Evolutionary conservation across 2,797 vertebrate genomes (phyloP).

Genomic region (Darevskia nairensis): DNA sequence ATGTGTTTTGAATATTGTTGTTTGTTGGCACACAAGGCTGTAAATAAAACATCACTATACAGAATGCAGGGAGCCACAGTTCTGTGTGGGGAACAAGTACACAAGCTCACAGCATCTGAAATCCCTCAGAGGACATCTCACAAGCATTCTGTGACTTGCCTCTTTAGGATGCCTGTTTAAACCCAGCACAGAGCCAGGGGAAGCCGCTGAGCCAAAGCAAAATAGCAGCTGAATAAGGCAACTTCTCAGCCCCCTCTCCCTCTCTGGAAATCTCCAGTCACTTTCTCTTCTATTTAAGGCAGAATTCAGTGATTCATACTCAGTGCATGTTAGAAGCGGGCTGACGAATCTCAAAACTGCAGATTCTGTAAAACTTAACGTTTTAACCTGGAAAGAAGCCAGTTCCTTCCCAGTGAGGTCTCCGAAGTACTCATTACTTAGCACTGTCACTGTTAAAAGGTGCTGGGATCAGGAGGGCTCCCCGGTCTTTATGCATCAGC

Average conservation of each 20-base stretch:
- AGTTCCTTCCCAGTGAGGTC: not conserved
- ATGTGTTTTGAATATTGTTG: no score
- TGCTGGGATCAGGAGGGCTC: not conserved
- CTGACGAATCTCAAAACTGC: slow-evolving; percentile 6
- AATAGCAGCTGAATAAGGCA: slow-evolving; percentile 25
- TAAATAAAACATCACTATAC: no score
- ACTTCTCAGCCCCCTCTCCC: not conserved
- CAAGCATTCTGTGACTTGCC: not conserved
- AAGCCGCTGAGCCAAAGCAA: not conserved
- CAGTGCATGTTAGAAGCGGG: not conserved
- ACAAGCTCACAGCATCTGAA: not conserved
- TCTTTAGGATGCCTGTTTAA: slow-evolving; percentile 7
- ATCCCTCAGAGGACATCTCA: not conserved
- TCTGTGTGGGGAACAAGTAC: no score
- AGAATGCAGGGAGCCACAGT: no score
- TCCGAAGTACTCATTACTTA: not conserved
- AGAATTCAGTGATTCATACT: slow-evolving; percentile 34
- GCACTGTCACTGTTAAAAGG: not conserved
- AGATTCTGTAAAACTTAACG: not conserved
- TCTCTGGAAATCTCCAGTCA: slow-evolving; percentile 14
- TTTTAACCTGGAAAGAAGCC: not conserved
- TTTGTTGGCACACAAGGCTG: no score
- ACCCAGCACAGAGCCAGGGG: not conserved
- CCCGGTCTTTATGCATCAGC: not conserved
- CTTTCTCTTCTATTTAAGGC: slow-evolving; percentile 46